Conservation (phyloP, 30 jellyfish, hydroid and myxozoan species). For the Phacellophora camtschatica region DNA sequence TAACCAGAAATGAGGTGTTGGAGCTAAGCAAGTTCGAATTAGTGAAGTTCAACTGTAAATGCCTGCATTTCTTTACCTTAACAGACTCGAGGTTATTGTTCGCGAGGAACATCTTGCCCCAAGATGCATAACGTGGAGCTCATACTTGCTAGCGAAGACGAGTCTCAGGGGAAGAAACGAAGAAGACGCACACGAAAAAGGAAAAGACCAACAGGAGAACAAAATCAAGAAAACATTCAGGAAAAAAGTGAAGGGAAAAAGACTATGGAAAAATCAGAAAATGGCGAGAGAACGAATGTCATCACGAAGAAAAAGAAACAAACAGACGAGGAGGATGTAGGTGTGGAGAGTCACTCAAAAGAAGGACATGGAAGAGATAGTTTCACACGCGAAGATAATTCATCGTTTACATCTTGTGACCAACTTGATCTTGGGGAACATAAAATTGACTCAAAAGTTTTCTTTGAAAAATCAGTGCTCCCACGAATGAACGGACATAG, state of each 20-base stretch:
- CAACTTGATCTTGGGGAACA: too few relatives aligned
- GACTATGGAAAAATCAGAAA: background rate
- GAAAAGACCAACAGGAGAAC: background rate
- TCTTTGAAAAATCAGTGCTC: background rate
- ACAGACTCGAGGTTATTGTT: conserved; percentile 53
- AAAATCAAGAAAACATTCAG: background rate
- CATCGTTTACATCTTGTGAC: too few relatives aligned
- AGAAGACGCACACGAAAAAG: conserved; percentile 26
- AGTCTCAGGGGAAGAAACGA: background rate
- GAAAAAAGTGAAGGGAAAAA: background rate
- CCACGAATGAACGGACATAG: conserved; percentile 55
- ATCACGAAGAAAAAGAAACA: background rate
- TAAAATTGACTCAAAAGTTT: background rate
- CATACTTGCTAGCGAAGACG: conserved; percentile 19
- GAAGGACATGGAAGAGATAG: too few relatives aligned
- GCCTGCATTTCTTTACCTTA: background rate
- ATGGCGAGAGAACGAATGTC: background rate
- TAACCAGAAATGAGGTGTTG: too few relatives aligned
- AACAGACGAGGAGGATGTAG: background rate
- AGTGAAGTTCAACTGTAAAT: background rate
- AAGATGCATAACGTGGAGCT: conserved; percentile 57
- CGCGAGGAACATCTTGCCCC: background rate
- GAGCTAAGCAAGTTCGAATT: too few relatives aligned
- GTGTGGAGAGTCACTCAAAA: background rate
- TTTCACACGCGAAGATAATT: background rate